Base-by-base conservation (phyloP, 1,140 invertebrate species). In the Latrodectus geometricus region DNA sequence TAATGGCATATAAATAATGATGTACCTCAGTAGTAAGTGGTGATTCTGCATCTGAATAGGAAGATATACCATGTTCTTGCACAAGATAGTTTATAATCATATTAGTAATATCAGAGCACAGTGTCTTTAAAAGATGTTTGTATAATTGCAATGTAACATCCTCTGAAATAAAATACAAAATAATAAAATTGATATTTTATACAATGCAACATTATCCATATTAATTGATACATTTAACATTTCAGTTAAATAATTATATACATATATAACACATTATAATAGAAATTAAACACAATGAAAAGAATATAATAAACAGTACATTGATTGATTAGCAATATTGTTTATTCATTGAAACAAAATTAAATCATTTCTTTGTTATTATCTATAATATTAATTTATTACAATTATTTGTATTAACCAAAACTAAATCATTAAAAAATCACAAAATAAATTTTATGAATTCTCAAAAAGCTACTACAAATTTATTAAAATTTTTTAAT, bases 41-140 rank as follows among this genome's bases (percentile, higher is more conserved):
- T 9, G 69, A 65, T 15, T 85, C 56, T 35, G 23, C 61, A 61
- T 89, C 87, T 61, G 79, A 15, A 21, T 23, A 49, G 7, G 49
- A 35, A 65, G 87, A 50, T 89, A 90, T 48, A 91, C 83, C 90
- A 91, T 91, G 89, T 92, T 90, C 73, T 92, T 92, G 83, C 89
- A 91, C 91, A 49, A 92, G 85, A 84, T 92, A 91, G 73, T 88
- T 88, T 49, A 93, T 93, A 74, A 97, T 93, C 88, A 94, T 69
- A 88, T 95, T 95, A n/a, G 95, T 93, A 81, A 97, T 93, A 90
- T 98, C 97, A 74, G 94, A 93, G 65, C 95, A 96, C n/a, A 96
- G 90, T 4, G 95, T 95, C 91, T 96, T 97, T 17, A 98, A 90
- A 35, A 98, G 90, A 91, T 98, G 96, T 90, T 96, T 96, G 0